Base-by-base conservation (phyloP, 2,113 vertebrate species). In the Thamnophis sirtalis region DNA sequence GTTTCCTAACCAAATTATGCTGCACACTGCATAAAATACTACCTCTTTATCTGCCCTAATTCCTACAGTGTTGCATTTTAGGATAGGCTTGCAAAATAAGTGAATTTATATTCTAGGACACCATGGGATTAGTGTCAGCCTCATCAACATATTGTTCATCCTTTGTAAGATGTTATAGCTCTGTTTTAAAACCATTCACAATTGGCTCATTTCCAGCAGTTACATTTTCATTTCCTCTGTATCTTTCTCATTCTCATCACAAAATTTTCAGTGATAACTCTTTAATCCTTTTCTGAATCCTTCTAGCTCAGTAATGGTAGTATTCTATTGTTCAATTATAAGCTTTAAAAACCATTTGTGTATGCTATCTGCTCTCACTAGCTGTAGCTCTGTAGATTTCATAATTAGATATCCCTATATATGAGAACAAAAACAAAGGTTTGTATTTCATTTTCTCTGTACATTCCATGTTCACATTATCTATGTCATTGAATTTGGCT, bases 211-310 rank as follows among this genome's bases (percentile, higher is more conserved):
- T 33, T 21, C 86, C 60, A 55, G 43, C 60, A 28, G 33, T 24
- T 73, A 49, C n/a, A 38, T 17, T 73, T 73, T 43, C 60, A 55
- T 54, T 92, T 54, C 63, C 63, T 54, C n/a, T 68, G 13, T 87
- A 43, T 15, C n/a, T 28, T 68, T 33, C 26, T 84, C 58, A 55
- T 54, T 5, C 9, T 54, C 2, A 26, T 73, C 60, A 43, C 8
- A 5, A 73, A 54, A 80, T 54, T n/a, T 38, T 80, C 49, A 49
- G 3, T 90, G 33, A 28, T 87, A 80, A 88, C 87, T 43, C 24
- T 92, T 92, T 91, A 87, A 91, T 90, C 80, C 49, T 48, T 86
- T 73, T 86, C 58, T 48, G 50, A 73, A 87, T 73, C 49, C 9
- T 90, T 54, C 51, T 54, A 17, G 24, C 50, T 92, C 19, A 15